A percentile compares a stretch with the other conserved stretches of the same genome.
These are phyloP conservation scores for Grapholita molesta DNA, from an alignment of 1,140 invertebrate genomes.

Conservation along the genomic window DNA sequence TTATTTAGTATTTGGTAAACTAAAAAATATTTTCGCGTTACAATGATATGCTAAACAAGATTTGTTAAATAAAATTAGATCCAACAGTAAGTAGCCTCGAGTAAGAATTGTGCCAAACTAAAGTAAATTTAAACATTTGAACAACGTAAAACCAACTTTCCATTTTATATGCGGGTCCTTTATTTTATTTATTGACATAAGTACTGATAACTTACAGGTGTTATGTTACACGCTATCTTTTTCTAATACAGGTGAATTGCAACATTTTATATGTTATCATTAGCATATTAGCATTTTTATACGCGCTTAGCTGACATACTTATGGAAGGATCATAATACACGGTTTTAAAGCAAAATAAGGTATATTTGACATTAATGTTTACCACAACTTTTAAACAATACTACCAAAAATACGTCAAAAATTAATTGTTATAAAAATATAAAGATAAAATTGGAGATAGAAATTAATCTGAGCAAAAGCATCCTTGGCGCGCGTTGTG, in stretches of 20 bases:
- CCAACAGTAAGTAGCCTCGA: not conserved
- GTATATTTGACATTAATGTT: not conserved
- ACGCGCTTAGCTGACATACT: not conserved
- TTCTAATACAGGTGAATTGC: not conserved
- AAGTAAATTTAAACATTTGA: not conserved
- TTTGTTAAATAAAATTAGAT: not conserved
- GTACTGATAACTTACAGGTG: not conserved
- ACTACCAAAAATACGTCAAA: no score
- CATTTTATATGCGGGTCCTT: constrained; percentile 6
- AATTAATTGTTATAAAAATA: not conserved
- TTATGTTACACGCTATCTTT: not conserved
- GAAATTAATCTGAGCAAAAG: constrained; percentile 51
- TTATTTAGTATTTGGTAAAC: no score
- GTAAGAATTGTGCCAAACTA: not conserved
- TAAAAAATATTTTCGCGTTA: no score
- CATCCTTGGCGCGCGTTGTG: constrained; percentile 49
- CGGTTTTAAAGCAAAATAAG: not conserved
- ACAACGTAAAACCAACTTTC: not conserved
- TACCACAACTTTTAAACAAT: no score
- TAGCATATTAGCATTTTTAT: not conserved
- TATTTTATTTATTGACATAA: constrained; percentile 13
- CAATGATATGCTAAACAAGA: no score
- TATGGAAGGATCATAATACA: not conserved
- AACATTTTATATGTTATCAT: not conserved
- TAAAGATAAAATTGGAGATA: not conserved